Evolutionary conservation across 1,140 invertebrate genomes (phyloP), one percentile per base, ranked within the genome.

Genomic region (Drosophila burlai): DNA sequence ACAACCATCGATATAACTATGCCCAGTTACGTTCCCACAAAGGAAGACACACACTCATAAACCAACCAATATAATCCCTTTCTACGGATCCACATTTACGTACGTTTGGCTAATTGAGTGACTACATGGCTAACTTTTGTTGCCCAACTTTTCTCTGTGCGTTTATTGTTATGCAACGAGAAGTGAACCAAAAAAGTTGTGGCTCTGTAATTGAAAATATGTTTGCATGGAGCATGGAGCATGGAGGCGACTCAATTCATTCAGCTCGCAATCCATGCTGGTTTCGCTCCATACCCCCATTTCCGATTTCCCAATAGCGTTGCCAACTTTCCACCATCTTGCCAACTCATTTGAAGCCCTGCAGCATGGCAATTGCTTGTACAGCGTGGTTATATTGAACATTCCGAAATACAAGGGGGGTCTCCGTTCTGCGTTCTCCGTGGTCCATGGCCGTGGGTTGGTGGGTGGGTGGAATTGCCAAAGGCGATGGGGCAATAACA

Each of bases 71-170:
- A 40, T 42, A 73, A 73, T 73, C 45, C 69, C 69, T 43, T 72
- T 57, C 29, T 59, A 42, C 16, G 52, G 11, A 72, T 49, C 38
- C 67, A 38, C 67, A 74, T 74, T 52, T 73, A 74, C 71, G 68
- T 45, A 38, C 67, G 68, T 73, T 73, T 74, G 71, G 71, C 71
- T 74, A 74, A 74, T 74, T 74, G 71, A 74, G 71, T 74, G 67
- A 74, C 67, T 40, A 73, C 31, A 59, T 49, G 52, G 71, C 68
- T 52, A 74, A 74, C 71, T 74, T 74, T 61, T 59, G 71, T 73
- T 61, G 69, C 9, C 36, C 68, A 74, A 73, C 68, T 73, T 73
- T 61, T 45, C 36, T 50, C 45, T 38, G 50, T 38, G 65, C 40
- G 66, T 73, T 73, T 73, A 73, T 73, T 73, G 71, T 73, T 73